Percentiles rank a stretch among this genome's conserved stretches.
Evolutionary conservation across 2,113 vertebrate species (phyloP).

Genomic region (Typhlomys cinereus): DNA sequence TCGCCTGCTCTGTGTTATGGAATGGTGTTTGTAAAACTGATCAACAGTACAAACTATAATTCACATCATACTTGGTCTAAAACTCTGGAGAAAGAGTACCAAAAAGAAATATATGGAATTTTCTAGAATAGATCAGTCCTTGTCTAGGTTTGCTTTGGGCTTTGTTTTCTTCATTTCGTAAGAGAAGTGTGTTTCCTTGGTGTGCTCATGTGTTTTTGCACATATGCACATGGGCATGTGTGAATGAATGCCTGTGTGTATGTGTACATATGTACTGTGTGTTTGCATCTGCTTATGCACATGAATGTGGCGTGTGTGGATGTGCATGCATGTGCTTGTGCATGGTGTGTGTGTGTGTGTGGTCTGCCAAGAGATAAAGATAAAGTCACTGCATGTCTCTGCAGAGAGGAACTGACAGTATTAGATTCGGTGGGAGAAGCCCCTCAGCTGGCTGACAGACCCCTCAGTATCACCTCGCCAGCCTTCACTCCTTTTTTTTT

Average conservation of each 20-base stretch:
- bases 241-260: not conserved
- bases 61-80: conserved; percentile 74
- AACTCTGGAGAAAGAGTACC: conserved; percentile 76
- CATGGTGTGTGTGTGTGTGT: not conserved
- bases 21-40: conserved; percentile 61
- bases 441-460: conserved; percentile 72
- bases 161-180: not conserved
- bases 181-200: not conserved
- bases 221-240: too few species aligned
- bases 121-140: conserved; percentile 35
- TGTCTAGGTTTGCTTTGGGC: conserved; percentile 1
- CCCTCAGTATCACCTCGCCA: conserved; percentile 63
- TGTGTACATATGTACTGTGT: not conserved
- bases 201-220: not conserved
- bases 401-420: conserved; percentile 76
- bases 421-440: conserved; percentile 64
- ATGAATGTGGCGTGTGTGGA: too few species aligned
- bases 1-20: conserved; percentile 53
- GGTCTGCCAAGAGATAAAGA: conserved; percentile 60
- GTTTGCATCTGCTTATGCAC: not conserved
- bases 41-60: conserved; percentile 58
- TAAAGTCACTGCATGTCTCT: conserved; percentile 26
- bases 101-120: conserved; percentile 70
- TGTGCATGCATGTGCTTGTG: too few species aligned
- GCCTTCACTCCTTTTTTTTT: conserved; percentile 65